These are phyloP conservation scores for Eretmocerus hayati DNA, from an alignment of 2,888 invertebrate species.

Conservation along the genomic window DNA sequence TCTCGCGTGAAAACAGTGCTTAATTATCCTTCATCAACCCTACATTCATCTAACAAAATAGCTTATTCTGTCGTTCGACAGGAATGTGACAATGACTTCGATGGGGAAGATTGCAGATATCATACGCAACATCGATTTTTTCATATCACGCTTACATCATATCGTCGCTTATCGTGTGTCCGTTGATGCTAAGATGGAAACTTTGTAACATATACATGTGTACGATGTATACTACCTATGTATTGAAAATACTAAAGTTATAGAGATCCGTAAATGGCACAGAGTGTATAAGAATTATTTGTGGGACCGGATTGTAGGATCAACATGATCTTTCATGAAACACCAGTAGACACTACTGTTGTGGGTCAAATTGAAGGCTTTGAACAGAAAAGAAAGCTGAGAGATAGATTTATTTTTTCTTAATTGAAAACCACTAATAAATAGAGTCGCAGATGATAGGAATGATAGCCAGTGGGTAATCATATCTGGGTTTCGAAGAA, in stretches of 20 bases:
- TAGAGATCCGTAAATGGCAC: conserved; percentile 2
- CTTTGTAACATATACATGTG: conserved; percentile 26
- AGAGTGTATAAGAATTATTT: conserved; percentile 13
- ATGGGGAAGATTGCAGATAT: conserved; percentile 7
- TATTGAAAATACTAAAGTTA: conserved; percentile 13
- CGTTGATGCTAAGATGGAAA: conserved; percentile 14
- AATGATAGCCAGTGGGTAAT: no score
- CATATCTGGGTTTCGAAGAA: no score
- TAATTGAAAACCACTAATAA: no score
- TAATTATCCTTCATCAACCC: no score
- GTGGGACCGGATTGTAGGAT: conserved; percentile 20
- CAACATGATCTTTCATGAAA: conserved; percentile 5
- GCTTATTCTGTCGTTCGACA: no score
- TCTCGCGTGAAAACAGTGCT: no score
- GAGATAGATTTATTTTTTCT: no score
- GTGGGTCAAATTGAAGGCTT: conserved; percentile 5
- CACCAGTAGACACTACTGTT: conserved; percentile 8
- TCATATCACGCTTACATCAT: conserved; percentile 39
- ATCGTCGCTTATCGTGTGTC: conserved; percentile 28
- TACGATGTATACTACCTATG: conserved; percentile 17
- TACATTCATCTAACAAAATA: no score
- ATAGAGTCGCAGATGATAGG: no score
- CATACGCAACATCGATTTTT: conserved; percentile 19
- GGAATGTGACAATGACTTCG: conserved; percentile 12
- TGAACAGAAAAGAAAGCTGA: conserved; percentile 3